A percentile compares a stretch with the other conserved stretches of the same genome.
Evolutionary conservation across 1,140 invertebrate genomes (phyloP).

Genomic region (Eufriesea mexicana): DNA sequence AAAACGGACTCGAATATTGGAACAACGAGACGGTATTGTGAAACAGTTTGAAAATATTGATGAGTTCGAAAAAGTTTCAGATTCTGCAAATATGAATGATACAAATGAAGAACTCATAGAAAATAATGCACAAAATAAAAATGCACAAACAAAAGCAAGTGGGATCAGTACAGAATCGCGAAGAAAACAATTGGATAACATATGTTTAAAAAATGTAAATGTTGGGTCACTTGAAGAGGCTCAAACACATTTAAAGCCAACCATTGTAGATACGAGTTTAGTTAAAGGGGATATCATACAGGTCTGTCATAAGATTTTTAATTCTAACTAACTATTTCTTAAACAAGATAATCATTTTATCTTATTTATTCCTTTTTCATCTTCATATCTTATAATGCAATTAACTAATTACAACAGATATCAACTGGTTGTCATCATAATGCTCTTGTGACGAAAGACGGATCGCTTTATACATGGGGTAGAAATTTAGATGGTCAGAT

Average conservation of each 20-base stretch:
- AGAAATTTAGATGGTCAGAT: slow-evolving; percentile 88
- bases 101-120: slow-evolving; percentile 51
- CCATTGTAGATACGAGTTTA: slow-evolving; percentile 84
- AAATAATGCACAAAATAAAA: slow-evolving; percentile 40
- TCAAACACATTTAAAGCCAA: slow-evolving; percentile 83
- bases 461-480: slow-evolving; percentile 87
- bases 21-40: slow-evolving; percentile 77
- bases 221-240: slow-evolving; percentile 72
- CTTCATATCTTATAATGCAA: not conserved
- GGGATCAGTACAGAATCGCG: slow-evolving; percentile 34
- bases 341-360: not conserved
- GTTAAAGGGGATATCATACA: slow-evolving; percentile 84
- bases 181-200: slow-evolving; percentile 39
- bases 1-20: slow-evolving; percentile 83
- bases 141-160: slow-evolving; percentile 57
- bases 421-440: slow-evolving; percentile 88
- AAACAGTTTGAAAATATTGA: slow-evolving; percentile 69
- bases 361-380: not conserved
- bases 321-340: not conserved
- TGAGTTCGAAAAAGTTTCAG: slow-evolving; percentile 54
- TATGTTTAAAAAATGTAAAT: slow-evolving; percentile 70
- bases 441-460: slow-evolving; percentile 85
- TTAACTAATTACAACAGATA: slow-evolving; percentile 77
- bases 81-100: slow-evolving; percentile 37
- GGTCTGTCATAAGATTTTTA: slow-evolving; percentile 70